These are phyloP conservation scores for Calcarius ornatus DNA, from an alignment of 2,113 vertebrate species.

Conservation along the genomic window DNA sequence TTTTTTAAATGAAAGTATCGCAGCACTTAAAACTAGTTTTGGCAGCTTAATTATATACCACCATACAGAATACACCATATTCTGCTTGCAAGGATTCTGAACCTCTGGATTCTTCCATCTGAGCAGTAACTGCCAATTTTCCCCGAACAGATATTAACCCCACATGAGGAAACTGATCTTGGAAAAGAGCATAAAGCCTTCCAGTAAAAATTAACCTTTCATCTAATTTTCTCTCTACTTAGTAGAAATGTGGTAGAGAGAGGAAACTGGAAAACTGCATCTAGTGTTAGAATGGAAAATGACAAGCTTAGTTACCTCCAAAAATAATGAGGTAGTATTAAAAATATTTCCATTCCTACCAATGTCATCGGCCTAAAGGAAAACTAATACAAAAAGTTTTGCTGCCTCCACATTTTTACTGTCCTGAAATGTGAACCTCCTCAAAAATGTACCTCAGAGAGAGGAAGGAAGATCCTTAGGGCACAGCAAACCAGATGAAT, in stretches of 20 bases:
- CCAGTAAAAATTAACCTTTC: neutral
- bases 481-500: neutral
- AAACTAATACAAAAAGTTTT: neutral
- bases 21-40: neutral
- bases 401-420: neutral
- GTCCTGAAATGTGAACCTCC: neutral
- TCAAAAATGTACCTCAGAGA: neutral
- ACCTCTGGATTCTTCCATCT: neutral
- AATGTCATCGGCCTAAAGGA: neutral
- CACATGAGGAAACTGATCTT: neutral
- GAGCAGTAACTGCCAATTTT: neutral
- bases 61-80: neutral
- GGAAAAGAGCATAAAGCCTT: neutral
- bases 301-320: neutral
- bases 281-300: neutral
- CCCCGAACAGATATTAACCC: neutral
- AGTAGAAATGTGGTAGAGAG: neutral
- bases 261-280: conserved; percentile 28
- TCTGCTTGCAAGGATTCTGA: neutral
- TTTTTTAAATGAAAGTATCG: neutral
- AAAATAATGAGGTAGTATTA: conserved; percentile 3
- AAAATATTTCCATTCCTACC: conserved; percentile 32
- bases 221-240: neutral
- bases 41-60: neutral
- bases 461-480: neutral